Percentiles rank a stretch among this genome's conserved stretches.
phyloP scores from a whole-genome alignment of 2,888 invertebrate genomes.

The Eutolmus rufibarbis region DNA sequence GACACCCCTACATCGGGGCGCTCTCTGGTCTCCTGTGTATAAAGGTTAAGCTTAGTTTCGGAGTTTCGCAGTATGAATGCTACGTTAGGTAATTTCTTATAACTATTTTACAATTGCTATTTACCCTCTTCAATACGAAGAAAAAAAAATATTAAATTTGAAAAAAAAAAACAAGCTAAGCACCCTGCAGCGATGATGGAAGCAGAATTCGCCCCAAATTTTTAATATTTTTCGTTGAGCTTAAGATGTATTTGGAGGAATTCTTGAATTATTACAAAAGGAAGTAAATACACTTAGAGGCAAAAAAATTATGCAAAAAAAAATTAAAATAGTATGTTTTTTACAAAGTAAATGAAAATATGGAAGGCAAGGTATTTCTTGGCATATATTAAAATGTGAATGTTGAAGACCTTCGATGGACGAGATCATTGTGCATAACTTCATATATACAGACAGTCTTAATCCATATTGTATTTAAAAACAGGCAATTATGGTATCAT shows the following conservation, averaged over 20 bases:
- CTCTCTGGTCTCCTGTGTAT: not conserved
- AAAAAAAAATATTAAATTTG: not conserved
- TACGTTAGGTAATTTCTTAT: not conserved
- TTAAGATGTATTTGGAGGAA: not conserved
- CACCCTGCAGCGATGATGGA: not conserved
- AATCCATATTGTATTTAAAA: constrained; percentile 23
- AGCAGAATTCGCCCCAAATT: not conserved
- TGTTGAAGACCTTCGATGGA: not conserved
- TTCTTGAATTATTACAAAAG: not conserved
- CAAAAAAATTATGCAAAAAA: not conserved
- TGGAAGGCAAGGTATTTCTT: not conserved
- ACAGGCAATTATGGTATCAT: constrained; percentile 12
- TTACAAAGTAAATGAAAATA: not conserved
- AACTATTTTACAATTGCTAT: not conserved
- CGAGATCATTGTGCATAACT: constrained; percentile 5
- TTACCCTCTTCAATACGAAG: not conserved
- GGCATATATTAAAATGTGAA: not conserved
- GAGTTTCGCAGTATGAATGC: not conserved
- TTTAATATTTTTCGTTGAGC: not conserved
- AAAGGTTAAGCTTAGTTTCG: not conserved
- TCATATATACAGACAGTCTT: constrained; percentile 17
- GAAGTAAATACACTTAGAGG: not conserved
- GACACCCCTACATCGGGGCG: not conserved
- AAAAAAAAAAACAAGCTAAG: not conserved
- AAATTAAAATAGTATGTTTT: not conserved